Evolutionary conservation across 2,797 vertebrate genomes (phyloP), one percentile per base, ranked within the genome.

Genomic region (Macroramphosus scolopax): DNA sequence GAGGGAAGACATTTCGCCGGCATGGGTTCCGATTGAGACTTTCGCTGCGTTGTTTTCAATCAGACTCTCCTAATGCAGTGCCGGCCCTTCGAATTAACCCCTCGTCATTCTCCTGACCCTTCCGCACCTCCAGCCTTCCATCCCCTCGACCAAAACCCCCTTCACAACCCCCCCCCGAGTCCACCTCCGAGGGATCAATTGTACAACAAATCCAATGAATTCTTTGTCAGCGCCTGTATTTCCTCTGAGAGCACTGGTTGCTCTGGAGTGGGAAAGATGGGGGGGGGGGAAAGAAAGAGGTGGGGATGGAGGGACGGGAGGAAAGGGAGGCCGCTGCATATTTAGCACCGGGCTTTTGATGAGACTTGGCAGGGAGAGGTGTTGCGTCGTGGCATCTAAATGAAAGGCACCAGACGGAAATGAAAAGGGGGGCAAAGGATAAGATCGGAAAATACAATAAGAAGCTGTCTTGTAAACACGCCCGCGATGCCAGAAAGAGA

Each of bases 371-470:
- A 68, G 50, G 44, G 45, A 69, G 68, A 71, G 68, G 73, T 54
- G 55, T 35, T 38, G 65, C 63, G 32, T 51, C 5, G 53, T 32
- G 28, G 77, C 57, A 47, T 71, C 77, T 63, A 77, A 88, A 89
- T 87, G 80, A 87, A 88, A 84, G 54, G 77, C 16, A 29, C 66
- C 62, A 60, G 73, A 56, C 81, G 86, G 87, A 89, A 90, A 90
- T 88, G 80, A 88, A 89, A 22, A 89, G 61, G 29, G 62, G 75
- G 67, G n/a, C 63, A 71, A 49, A 42, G 73, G 84, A 90, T 88
- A 89, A 87, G 72, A 88, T 88, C 82, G 49, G 68, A 56, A 80
- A 82, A 85, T 51, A 81, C 81, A 88, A 89, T 82, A 80, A 85
- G 77, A 62, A 77, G 73, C 81, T 71, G 85, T 78, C 82, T 82